These are phyloP conservation scores for Pseudolycoriella hygida DNA, from an alignment of 2,888 invertebrate genomes.

Conservation along the genomic window DNA sequence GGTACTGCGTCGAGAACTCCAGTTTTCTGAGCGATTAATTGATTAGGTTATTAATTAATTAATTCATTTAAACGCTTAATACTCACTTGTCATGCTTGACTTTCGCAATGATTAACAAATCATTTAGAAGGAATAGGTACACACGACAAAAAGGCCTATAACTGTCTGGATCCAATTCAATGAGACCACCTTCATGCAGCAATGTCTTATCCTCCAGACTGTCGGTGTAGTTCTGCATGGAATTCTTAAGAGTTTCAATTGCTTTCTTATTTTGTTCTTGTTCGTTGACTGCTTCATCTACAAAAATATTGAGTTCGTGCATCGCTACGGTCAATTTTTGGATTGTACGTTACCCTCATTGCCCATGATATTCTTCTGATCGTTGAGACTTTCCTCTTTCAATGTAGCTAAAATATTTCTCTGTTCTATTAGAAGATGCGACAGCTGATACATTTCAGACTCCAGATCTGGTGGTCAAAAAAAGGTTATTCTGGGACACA, in stretches of 20 bases:
- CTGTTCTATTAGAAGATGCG: conserved; percentile 85
- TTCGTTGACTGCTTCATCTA: conserved; percentile 18
- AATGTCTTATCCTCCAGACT: conserved; percentile 35
- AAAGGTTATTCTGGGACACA: conserved; percentile 2
- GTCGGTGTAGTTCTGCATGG: conserved; percentile 49
- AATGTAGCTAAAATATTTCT: conserved; percentile 62
- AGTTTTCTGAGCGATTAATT: conserved; percentile 18
- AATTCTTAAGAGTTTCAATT: conserved; percentile 38
- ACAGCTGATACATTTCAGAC: conserved; percentile 95
- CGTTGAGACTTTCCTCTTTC: conserved; percentile 48
- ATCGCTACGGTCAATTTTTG: no score
- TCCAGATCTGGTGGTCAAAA: conserved; percentile 50
- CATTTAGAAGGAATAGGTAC: conserved; percentile 84
- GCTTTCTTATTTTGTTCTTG: conserved; percentile 38
- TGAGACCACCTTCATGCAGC: conserved; percentile 79
- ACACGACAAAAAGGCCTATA: conserved; percentile 73
- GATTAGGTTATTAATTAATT: no score
- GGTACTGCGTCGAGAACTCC: conserved; percentile 26
- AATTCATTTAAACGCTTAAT: neutral
- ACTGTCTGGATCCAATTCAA: conserved; percentile 77
- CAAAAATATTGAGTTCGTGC: neutral
- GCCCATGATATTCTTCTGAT: conserved; percentile 9
- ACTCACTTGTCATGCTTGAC: conserved; percentile 29
- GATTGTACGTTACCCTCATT: neutral
- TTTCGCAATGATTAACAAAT: conserved; percentile 76